Evolutionary conservation across 2,797 vertebrate genomes (phyloP).

Genomic region (Lepus oiostolus): DNA sequence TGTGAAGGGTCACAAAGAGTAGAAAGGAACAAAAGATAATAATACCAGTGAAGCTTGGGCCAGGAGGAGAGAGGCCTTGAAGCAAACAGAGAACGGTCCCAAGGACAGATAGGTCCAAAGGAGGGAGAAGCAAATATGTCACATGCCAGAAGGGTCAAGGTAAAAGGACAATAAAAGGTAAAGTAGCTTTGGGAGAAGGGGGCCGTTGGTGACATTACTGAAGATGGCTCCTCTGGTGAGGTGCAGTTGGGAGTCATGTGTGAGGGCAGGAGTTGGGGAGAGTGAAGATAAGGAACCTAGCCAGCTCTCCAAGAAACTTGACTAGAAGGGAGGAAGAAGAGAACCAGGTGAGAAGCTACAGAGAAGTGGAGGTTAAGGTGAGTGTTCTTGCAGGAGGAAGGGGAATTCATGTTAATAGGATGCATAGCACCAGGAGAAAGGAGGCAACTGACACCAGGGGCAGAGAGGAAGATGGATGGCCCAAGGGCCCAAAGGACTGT

Average conservation of each 20-base stretch:
- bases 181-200: background rate
- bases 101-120: background rate
- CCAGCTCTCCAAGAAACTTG: background rate
- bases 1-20: background rate
- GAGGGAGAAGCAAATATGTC: background rate
- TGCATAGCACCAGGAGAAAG: background rate
- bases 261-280: background rate
- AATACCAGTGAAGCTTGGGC: too few relatives aligned
- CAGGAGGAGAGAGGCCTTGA: background rate
- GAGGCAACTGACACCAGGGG: background rate
- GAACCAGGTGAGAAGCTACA: background rate
- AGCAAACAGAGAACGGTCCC: background rate
- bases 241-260: background rate
- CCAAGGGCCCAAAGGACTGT: background rate
- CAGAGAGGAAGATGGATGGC: conserved; percentile 50
- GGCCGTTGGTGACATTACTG: accelerated
- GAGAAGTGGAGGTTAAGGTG: background rate
- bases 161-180: background rate
- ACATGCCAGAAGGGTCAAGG: background rate
- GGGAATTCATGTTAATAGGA: background rate
- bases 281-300: background rate
- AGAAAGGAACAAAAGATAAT: background rate
- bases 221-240: background rate
- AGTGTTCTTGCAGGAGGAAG: background rate
- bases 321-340: background rate